A percentile compares a stretch with the other conserved stretches of the same genome.
Conservation (phyloP, 2,113 vertebrate genomes). For the Tachysurus fulvidraco region DNA sequence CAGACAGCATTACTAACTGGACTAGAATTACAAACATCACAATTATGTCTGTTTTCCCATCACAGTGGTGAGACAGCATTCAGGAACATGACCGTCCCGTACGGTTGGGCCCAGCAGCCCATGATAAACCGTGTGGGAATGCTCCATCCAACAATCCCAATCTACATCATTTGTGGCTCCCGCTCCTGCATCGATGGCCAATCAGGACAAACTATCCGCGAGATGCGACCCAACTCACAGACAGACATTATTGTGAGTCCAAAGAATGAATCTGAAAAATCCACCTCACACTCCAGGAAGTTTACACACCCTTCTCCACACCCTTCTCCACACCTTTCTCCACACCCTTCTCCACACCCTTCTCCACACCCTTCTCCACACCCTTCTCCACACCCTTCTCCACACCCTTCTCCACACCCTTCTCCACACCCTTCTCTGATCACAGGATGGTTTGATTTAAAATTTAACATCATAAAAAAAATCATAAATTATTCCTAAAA, state of each 20-base stretch:
- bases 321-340: too few relatives aligned
- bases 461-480: too few relatives aligned
- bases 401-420: too few relatives aligned
- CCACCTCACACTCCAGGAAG: not conserved
- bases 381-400: too few relatives aligned
- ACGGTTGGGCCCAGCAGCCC: slow-evolving; percentile 89
- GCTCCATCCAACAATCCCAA: slow-evolving; percentile 80
- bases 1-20: not conserved
- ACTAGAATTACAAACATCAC: not conserved
- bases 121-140: slow-evolving; percentile 85
- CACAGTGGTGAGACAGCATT: slow-evolving; percentile 90
- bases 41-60: not conserved
- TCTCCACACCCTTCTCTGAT: not conserved
- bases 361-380: too few relatives aligned
- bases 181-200: slow-evolving; percentile 92
- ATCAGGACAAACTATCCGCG: slow-evolving; percentile 85
- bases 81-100: slow-evolving; percentile 92
- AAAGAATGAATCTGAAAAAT: not conserved
- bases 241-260: slow-evolving; percentile 85
- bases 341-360: too few relatives aligned
- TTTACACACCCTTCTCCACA: not conserved
- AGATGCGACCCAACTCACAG: slow-evolving; percentile 77
- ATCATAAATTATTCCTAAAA: not conserved
- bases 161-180: slow-evolving; percentile 90
- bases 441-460: not conserved